These are phyloP conservation scores for Xiphorhynchus elegans DNA, from an alignment of 2,113 vertebrate genomes.

Conservation along the genomic window DNA sequence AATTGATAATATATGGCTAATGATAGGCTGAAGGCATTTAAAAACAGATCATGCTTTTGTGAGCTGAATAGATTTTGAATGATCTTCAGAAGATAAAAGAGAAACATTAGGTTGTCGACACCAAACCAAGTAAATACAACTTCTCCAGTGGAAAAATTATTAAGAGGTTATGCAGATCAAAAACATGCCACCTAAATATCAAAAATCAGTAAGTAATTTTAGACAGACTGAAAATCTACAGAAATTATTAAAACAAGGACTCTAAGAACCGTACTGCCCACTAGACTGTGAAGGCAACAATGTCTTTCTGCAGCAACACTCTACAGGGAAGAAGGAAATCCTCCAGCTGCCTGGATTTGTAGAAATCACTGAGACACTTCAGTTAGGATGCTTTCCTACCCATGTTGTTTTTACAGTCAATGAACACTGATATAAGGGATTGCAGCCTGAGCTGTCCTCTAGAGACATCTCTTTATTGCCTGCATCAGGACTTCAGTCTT, in stretches of 20 bases:
- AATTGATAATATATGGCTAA: background rate
- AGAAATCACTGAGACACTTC: background rate
- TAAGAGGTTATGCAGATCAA: background rate
- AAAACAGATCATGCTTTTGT: background rate
- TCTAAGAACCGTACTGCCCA: background rate
- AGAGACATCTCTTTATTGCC: background rate
- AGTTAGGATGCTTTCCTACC: background rate
- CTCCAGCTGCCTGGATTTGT: background rate
- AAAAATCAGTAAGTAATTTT: background rate
- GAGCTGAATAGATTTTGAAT: background rate
- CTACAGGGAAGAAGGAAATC: background rate
- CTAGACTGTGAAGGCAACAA: background rate
- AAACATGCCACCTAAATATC: background rate
- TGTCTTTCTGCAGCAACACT: background rate
- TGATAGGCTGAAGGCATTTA: background rate
- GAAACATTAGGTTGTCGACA: background rate
- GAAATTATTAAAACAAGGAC: background rate
- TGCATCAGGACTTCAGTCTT: background rate
- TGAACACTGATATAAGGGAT: background rate
- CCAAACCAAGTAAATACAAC: background rate
- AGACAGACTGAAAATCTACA: background rate
- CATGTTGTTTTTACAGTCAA: background rate
- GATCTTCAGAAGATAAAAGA: background rate
- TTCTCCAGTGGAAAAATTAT: background rate
- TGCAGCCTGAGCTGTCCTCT: background rate